Conservation (phyloP, 2,113 vertebrate genomes). For the Toxostoma redivivum region DNA sequence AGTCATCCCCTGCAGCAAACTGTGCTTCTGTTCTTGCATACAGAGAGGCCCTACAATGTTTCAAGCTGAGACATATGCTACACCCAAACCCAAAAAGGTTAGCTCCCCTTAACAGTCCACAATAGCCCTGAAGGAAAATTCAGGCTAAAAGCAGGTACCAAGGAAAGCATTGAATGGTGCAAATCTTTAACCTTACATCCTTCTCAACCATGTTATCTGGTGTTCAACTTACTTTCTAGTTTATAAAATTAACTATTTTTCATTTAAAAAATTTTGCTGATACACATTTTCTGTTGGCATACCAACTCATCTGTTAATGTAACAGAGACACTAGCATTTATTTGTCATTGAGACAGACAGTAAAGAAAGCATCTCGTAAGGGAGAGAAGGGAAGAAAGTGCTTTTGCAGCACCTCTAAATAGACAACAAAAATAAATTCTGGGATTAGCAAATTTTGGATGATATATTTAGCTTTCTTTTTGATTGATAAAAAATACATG, state of each 20-base stretch:
- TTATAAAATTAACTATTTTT: background rate
- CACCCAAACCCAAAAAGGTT: background rate
- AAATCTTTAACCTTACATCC: background rate
- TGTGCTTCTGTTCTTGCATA: background rate
- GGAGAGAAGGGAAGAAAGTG: background rate
- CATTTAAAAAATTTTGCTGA: background rate
- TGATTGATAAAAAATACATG: background rate
- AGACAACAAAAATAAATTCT: background rate
- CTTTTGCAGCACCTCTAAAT: background rate
- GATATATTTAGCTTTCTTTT: background rate
- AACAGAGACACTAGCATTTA: background rate
- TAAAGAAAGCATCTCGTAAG: background rate
- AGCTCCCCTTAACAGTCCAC: background rate
- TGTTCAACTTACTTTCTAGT: background rate
- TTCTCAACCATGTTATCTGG: background rate
- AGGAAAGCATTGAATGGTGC: background rate
- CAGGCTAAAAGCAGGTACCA: background rate
- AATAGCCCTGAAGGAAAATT: background rate
- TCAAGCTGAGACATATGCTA: background rate
- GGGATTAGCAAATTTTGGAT: background rate
- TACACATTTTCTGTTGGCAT: background rate
- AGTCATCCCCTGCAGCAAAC: background rate
- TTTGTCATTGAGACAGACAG: background rate
- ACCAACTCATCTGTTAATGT: background rate
- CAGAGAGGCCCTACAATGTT: background rate